These are phyloP conservation scores for Pararge aegeria DNA, from an alignment of 1,140 invertebrate genomes.

Conservation along the genomic window DNA sequence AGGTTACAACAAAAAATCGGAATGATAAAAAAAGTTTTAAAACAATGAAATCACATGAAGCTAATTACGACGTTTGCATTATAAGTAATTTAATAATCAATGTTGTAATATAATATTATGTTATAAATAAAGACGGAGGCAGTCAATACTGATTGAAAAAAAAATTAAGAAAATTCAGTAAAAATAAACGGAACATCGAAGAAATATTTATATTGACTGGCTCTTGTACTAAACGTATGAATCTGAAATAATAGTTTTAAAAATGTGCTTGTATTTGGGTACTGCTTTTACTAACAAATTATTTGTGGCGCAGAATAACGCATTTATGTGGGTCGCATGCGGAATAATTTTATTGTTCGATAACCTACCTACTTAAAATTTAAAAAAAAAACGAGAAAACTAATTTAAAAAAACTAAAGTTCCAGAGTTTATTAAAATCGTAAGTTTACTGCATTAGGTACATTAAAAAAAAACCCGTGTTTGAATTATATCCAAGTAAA, in stretches of 20 bases:
- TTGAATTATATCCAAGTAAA: too few relatives aligned
- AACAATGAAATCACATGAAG: too few relatives aligned
- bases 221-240: background rate
- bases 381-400: too few relatives aligned
- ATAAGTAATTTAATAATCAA: slow-evolving; percentile 13
- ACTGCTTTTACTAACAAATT: slow-evolving; percentile 28
- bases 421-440: too few relatives aligned
- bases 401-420: too few relatives aligned
- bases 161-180: too few relatives aligned
- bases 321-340: slow-evolving; percentile 2
- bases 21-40: too few relatives aligned
- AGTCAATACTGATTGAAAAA: background rate
- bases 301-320: slow-evolving; percentile 28
- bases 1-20: too few relatives aligned
- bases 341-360: background rate
- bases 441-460: too few relatives aligned
- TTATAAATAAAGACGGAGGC: background rate
- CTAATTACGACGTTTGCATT: background rate
- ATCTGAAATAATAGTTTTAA: background rate
- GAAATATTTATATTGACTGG: background rate
- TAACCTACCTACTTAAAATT: background rate
- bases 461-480: too few relatives aligned
- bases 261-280: background rate
- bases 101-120: slow-evolving; percentile 7
- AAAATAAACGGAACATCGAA: too few relatives aligned